A percentile compares a stretch with the other conserved stretches of the same genome.
Conservation (phyloP, 2,797 vertebrate genomes). For the Sebastes kiyomatsui region DNA sequence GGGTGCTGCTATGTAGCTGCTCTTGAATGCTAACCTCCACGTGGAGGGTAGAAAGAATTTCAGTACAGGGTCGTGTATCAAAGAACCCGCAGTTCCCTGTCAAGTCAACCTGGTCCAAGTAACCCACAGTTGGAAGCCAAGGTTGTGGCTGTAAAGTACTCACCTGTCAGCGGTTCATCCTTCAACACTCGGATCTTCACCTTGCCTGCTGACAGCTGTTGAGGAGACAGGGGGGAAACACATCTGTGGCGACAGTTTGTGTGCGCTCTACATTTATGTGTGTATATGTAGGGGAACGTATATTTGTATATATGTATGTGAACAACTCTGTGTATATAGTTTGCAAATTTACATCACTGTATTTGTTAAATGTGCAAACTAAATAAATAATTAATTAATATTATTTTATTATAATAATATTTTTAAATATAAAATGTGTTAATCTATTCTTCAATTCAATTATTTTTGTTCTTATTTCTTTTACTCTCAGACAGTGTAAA, state of each 20-base stretch:
- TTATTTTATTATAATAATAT: too few relatives aligned
- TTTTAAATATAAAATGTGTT: background rate
- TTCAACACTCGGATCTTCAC: constrained; percentile 88
- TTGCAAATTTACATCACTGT: background rate
- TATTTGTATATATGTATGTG: background rate
- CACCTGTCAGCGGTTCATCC: constrained; percentile 77
- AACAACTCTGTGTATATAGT: background rate
- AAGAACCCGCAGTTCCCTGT: background rate
- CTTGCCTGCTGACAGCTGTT: constrained; percentile 83
- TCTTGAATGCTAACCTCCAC: constrained; percentile 6
- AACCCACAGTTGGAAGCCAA: constrained; percentile 3
- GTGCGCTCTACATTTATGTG: background rate
- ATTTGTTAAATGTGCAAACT: background rate
- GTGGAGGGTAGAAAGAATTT: background rate
- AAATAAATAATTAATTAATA: background rate
- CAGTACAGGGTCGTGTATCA: background rate
- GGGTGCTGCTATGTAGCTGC: background rate
- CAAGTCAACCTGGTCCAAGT: constrained; percentile 6
- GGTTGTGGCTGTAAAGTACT: constrained; percentile 36
- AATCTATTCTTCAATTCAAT: background rate
- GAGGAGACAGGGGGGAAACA: constrained; percentile 21
- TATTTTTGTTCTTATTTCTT: background rate
- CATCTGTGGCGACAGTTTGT: constrained; percentile 23
- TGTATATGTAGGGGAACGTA: background rate
- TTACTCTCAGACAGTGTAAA: background rate